Base-by-base conservation (phyloP, 1,140 invertebrate species). In the Amyelois transitella region DNA sequence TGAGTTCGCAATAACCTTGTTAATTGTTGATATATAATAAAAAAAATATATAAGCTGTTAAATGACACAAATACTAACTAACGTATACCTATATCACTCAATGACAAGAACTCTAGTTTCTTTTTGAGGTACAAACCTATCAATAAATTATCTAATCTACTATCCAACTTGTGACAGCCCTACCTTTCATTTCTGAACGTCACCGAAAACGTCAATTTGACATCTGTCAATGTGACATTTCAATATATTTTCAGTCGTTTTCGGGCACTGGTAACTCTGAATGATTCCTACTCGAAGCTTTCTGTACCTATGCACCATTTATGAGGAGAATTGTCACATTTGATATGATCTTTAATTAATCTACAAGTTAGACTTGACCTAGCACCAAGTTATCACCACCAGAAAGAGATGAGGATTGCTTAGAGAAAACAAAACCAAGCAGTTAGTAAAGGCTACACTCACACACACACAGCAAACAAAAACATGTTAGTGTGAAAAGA, bases 341-440 rank as follows among this genome's bases (percentile, higher is more conserved):
- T 20, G 20, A 21, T 20, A 48, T 48, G 18, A 48, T 1, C 12
- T 18, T 21, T 48, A 45, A 20, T n/a, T n/a, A 45, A 20, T 48
- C n/a, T 74, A 79, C 63, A 75, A 72, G 69, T 80, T 77, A 76
- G 66, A 69, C 66, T 64, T 71, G 66, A 72, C 69, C 69, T 86
- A 86, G 81, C 80, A 86, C 81, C 83, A 61, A 72, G 71, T 72
- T 72, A 75, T 84, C 71, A 80, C 78, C 81, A 85, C 77, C 69
- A 24, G 24, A 72, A 74, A 70, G 47, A 67, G 61, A 65, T 61
- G 56, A 66, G 58, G 66, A 66, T 66, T 52, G 57, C 58, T 62
- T 69, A 67, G 65, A 73, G 69, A 69, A 61, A 69, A 69, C 58
- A 58, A 66, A 60, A 73, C 70, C 71, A 84, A 69, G 75, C 77